Base-by-base conservation (phyloP, 2,888 invertebrate genomes). In the Xestia ashworthii region DNA sequence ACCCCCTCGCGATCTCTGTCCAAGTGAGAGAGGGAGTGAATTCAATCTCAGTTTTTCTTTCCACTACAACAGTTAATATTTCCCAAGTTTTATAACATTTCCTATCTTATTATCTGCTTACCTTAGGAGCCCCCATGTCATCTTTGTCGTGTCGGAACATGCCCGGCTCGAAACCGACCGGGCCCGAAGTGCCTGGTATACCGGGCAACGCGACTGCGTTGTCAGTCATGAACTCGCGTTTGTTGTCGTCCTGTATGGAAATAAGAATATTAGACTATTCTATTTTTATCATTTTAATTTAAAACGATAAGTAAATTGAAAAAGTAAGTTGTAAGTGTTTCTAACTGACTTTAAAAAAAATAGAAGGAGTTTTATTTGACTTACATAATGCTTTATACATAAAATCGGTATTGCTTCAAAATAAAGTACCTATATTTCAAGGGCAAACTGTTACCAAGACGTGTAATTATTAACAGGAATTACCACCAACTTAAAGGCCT, bases 141-240 rank as follows among this genome's bases (percentile, higher is more conserved):
- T 98, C 98, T 65, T 96, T 95, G 82, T 97, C 97, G 16, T 97
- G 97, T 82, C 97, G 97, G 92, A 98, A 98, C 98, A 98, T 98
- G 75, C 98, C 98, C 0, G 98, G 98, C 89, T 98, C 98, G 92
- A 98, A 98, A 46, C 98, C 98, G 48, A 98, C 97, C 0, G 98
- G 98, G 0, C 98, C 98, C 11, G 97, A 97, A 1, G 95, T 87
- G 8, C 98, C 98, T 87, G 97, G 97, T 11, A 98, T 97, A 22
- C 98, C 98, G 3, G 98, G 98, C 71, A 98, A 93, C 0, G 98
- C 97, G 22, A 97, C 98, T 0, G 98, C 98, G 94, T 98, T 98
- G 90, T 98, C 98, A 0, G 98, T 98, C 90, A 97, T 97, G 89
- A 97, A 95, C 83, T 96, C 96, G 22, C 98, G 97, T 91, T 98